A percentile compares a stretch with the other conserved stretches of the same genome.
Conservation (phyloP, 2,113 vertebrate genomes). For the Craseonycteris thonglongyai region DNA sequence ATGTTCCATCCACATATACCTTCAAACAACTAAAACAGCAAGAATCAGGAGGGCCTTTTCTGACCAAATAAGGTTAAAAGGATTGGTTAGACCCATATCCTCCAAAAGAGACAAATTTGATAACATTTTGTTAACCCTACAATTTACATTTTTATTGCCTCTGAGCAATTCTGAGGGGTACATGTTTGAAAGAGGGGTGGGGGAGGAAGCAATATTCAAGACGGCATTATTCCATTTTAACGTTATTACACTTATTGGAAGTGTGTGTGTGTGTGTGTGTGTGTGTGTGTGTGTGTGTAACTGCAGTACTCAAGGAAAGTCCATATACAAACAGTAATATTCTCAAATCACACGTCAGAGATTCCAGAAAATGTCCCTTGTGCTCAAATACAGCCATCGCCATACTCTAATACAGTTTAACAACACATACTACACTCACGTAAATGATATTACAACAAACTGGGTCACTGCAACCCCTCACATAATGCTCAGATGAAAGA, state of each 20-base stretch:
- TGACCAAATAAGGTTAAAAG: constrained; percentile 38
- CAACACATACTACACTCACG: constrained; percentile 38
- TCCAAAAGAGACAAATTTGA: constrained; percentile 15
- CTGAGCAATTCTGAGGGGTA: constrained; percentile 13
- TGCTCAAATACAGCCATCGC: constrained; percentile 26
- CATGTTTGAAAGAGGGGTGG: constrained; percentile 32
- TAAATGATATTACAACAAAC: constrained; percentile 24
- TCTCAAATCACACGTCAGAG: constrained; percentile 54
- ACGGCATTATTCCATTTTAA: background rate
- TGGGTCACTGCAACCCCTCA: constrained; percentile 32
- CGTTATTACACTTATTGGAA: constrained; percentile 24
- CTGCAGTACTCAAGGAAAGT: constrained; percentile 36
- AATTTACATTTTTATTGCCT: background rate
- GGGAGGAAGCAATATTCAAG: background rate
- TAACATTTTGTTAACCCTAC: background rate
- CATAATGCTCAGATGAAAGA: background rate
- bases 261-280: background rate
- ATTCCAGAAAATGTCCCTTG: constrained; percentile 50
- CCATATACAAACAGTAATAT: constrained; percentile 52
- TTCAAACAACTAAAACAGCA: constrained; percentile 16
- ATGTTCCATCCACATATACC: constrained; percentile 44
- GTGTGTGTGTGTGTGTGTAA: background rate
- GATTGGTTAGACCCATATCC: constrained; percentile 28
- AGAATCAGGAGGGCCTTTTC: constrained; percentile 19
- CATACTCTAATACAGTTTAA: background rate